phyloP scores from a whole-genome alignment of 2,888 invertebrate genomes.

The Enchytraeus crypticus region DNA sequence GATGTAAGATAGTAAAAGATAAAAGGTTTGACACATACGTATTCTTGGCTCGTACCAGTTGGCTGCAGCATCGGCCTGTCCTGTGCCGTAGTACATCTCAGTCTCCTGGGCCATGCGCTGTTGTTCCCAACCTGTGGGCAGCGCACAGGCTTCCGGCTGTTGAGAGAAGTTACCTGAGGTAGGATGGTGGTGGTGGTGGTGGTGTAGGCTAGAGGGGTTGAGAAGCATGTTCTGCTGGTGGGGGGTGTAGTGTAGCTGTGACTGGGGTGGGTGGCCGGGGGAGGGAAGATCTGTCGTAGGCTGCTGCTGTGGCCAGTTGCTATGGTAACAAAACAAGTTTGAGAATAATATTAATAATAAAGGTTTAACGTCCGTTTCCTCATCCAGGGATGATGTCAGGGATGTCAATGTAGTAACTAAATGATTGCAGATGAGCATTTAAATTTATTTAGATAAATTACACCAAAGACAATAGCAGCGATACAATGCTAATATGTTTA shows the following conservation, averaged over 20 bases:
- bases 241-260: background rate
- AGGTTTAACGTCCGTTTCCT: too few species aligned
- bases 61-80: constrained; percentile 63
- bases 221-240: background rate
- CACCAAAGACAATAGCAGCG: too few species aligned
- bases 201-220: background rate
- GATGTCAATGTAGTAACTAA: too few species aligned
- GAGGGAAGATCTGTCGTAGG: background rate
- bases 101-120: constrained; percentile 48
- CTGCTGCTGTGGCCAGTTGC: background rate
- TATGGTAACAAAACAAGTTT: too few species aligned
- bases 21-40: constrained; percentile 25
- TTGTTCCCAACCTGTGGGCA: constrained; percentile 51
- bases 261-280: background rate
- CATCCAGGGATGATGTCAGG: too few species aligned
- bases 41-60: constrained; percentile 97
- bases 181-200: background rate
- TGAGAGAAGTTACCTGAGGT: constrained; percentile 12
- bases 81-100: constrained; percentile 50
- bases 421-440: too few species aligned
- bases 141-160: constrained; percentile 22
- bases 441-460: too few species aligned
- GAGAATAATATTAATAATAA: too few species aligned
- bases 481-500: too few species aligned
- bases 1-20: too few species aligned